Evolutionary conservation across 1,140 invertebrate species (phyloP).

Genomic region (Pararge aegeria): DNA sequence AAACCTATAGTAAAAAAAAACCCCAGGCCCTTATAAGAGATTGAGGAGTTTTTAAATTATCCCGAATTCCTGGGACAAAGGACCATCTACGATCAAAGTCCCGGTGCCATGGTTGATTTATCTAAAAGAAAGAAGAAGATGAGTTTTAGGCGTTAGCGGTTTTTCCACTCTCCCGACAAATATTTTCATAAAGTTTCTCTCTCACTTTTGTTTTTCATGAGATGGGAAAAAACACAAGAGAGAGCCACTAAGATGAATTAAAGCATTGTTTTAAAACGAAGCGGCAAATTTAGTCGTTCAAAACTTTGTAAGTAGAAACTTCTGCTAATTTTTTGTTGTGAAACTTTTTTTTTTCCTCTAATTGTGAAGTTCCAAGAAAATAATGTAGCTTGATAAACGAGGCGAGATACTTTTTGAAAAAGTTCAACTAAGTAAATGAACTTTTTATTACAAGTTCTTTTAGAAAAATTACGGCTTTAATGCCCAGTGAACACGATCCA

Average conservation of each 20-base stretch:
- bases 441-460: background rate
- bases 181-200: too few species aligned
- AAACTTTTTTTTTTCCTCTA: constrained; percentile 13
- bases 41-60: too few species aligned
- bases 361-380: constrained; percentile 17
- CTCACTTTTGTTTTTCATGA: too few species aligned
- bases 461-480: background rate
- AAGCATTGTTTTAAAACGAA: constrained; percentile 16
- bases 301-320: constrained; percentile 4
- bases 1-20: too few species aligned
- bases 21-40: too few species aligned
- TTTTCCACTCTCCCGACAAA: too few species aligned
- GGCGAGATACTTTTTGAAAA: constrained; percentile 8
- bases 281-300: constrained; percentile 7
- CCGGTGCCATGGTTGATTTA: too few species aligned
- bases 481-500: background rate
- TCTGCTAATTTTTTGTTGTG: constrained; percentile 14
- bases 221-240: constrained; percentile 1
- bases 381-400: constrained; percentile 5
- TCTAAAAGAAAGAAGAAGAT: too few species aligned
- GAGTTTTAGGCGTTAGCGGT: too few species aligned
- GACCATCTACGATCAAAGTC: too few species aligned
- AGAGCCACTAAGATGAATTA: constrained; percentile 6
- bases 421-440: constrained; percentile 2
- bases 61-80: too few species aligned